Percentiles rank a stretch among this genome's conserved stretches.
phyloP scores from a whole-genome alignment of 2,888 invertebrate species.

The Zelleria hepariella region DNA sequence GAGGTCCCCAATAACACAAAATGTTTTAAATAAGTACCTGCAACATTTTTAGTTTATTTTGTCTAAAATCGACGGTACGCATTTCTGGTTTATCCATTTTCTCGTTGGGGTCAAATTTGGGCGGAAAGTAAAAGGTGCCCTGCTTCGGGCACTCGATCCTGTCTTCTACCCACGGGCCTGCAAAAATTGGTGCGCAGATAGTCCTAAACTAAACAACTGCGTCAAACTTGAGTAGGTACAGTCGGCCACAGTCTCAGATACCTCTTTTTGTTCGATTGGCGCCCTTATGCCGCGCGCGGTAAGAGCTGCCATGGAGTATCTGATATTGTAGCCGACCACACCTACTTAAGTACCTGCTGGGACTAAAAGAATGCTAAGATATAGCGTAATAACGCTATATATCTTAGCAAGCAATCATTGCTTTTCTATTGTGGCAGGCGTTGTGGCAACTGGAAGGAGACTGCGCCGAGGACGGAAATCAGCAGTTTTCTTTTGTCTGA shows the following conservation, averaged over 20 bases:
- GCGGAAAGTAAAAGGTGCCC: conserved; percentile 49
- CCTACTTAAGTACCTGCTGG: conserved; percentile 52
- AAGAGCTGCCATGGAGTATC: too few species aligned
- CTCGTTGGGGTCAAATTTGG: conserved; percentile 41
- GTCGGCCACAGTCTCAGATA: too few species aligned
- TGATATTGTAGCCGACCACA: too few species aligned
- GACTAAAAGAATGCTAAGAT: too few species aligned
- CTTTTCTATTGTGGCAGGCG: too few species aligned
- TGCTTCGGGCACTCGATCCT: conserved; percentile 46
- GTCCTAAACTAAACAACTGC: background rate
- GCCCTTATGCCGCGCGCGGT: too few species aligned
- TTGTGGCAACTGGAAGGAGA: too few species aligned
- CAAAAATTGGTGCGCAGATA: conserved; percentile 2
- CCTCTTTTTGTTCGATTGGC: too few species aligned
- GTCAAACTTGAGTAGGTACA: background rate
- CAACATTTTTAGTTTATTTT: conserved; percentile 43
- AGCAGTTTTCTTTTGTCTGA: too few species aligned
- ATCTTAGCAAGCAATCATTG: too few species aligned
- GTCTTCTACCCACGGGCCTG: conserved; percentile 64
- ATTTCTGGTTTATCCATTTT: conserved; percentile 42
- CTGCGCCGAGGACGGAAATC: too few species aligned
- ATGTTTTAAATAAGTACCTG: conserved; percentile 28
- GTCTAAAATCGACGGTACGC: conserved; percentile 43
- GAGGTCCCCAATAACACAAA: background rate
- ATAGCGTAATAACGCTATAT: too few species aligned